These are phyloP conservation scores for Cavia porcellus DNA, from an alignment of 2,113 vertebrate genomes.

Conservation along the genomic window DNA sequence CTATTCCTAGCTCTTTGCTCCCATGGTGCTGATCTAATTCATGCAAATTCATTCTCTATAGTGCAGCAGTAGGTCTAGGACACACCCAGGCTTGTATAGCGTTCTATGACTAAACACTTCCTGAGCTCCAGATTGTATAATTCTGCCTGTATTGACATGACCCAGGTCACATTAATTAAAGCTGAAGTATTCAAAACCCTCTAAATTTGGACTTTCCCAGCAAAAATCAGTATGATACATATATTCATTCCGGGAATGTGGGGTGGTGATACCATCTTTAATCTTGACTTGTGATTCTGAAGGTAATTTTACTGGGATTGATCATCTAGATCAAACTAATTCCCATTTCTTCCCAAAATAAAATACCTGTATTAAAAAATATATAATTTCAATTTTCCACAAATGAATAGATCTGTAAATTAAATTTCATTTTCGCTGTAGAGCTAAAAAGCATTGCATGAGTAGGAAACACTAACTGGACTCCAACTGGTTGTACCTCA, in stretches of 20 bases:
- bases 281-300: neutral
- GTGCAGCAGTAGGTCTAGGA: neutral
- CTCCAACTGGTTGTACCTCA: neutral
- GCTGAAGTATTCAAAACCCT: neutral
- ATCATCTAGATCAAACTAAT: neutral
- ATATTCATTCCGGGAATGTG: neutral
- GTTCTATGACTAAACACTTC: neutral
- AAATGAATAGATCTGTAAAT: neutral
- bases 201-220: neutral
- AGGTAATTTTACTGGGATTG: neutral
- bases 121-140: neutral
- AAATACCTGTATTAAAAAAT: neutral
- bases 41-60: neutral
- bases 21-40: neutral
- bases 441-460: neutral
- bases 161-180: neutral
- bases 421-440: neutral
- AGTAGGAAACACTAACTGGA: neutral
- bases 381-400: neutral
- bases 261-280: neutral
- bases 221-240: neutral
- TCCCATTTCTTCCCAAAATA: neutral
- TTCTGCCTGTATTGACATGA: neutral
- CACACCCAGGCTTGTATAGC: neutral
- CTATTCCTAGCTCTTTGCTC: neutral